Conservation (phyloP, 2,888 invertebrate species). For the Eristalinus sepulchralis region DNA sequence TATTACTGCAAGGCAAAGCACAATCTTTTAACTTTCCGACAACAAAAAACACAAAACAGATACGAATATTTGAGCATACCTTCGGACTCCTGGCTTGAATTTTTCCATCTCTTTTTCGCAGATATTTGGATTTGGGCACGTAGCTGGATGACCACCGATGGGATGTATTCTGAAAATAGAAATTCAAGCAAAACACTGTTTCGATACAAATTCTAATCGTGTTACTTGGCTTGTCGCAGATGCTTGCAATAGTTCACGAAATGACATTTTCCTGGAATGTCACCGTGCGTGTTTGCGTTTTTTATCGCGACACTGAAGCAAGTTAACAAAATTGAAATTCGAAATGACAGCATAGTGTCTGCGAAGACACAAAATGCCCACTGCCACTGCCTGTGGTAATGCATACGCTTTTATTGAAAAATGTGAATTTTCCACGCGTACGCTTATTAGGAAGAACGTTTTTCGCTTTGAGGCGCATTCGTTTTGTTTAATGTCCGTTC, state of each 20-base stretch:
- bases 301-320: background rate
- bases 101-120: background rate
- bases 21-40: background rate
- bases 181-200: background rate
- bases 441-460: background rate
- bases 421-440: background rate
- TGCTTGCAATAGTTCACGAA: background rate
- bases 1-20: background rate
- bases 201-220: background rate
- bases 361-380: background rate
- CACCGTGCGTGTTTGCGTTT: background rate
- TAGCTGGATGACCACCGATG: background rate
- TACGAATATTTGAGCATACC: background rate
- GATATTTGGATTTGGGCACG: background rate
- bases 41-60: no score
- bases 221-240: background rate
- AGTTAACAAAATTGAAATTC: background rate
- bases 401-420: background rate
- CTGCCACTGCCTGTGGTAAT: background rate
- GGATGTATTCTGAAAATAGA: background rate
- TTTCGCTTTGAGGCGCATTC: background rate
- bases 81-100: background rate
- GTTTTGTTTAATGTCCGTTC: background rate
- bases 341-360: background rate
- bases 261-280: background rate